Conservation (phyloP, 2,113 vertebrate genomes). For the Falcunculus frontatus region DNA sequence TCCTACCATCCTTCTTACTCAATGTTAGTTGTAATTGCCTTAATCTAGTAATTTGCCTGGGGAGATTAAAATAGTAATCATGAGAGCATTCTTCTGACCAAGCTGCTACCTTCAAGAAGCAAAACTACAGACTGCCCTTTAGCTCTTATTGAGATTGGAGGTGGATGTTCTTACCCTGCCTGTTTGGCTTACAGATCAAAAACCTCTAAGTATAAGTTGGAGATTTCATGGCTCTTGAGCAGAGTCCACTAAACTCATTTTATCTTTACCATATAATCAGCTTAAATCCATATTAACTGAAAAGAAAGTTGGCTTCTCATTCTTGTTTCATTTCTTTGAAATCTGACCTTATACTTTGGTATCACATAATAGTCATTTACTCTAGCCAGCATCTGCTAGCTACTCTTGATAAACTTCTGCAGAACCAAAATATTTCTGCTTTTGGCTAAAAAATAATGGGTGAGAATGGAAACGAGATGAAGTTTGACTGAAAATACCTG, state of each 20-base stretch:
- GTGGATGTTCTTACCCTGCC: background rate
- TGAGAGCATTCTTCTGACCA: background rate
- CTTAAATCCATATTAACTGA: conserved; percentile 5
- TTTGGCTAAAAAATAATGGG: background rate
- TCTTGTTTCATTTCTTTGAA: conserved; percentile 25
- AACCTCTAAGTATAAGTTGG: conserved; percentile 22
- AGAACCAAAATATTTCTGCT: background rate
- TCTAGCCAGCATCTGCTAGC: background rate
- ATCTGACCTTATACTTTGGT: background rate
- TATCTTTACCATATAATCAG: conserved; percentile 30
- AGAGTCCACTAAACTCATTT: conserved; percentile 4
- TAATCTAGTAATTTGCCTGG: background rate
- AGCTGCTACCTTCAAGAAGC: background rate
- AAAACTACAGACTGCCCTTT: background rate
- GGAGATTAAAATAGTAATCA: background rate
- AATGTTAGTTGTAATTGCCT: background rate
- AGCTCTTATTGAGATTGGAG: background rate
- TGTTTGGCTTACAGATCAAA: conserved; percentile 27
- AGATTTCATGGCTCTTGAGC: background rate
- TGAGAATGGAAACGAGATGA: background rate
- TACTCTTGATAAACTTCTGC: background rate
- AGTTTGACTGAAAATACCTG: background rate
- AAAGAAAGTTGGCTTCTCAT: background rate
- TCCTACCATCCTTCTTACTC: background rate
- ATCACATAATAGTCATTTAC: background rate